phyloP scores from a whole-genome alignment of 1,140 invertebrate species.

The Aethina tumida region DNA sequence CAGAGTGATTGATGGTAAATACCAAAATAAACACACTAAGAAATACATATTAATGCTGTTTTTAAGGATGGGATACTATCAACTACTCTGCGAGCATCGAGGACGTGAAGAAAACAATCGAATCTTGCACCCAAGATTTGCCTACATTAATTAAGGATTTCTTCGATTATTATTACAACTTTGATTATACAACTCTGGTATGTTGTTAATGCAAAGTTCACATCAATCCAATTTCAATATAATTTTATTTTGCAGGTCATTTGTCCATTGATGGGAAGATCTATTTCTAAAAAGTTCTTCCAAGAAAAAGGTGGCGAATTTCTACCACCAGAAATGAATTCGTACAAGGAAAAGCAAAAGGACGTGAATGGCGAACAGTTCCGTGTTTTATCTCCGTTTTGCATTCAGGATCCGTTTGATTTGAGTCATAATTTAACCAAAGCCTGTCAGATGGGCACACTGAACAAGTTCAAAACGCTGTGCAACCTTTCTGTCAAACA shows the following conservation, averaged over 20 bases:
- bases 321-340: constrained; percentile 30
- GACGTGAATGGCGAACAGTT: constrained; percentile 23
- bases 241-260: constrained; percentile 26
- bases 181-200: constrained; percentile 27
- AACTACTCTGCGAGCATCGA: constrained; percentile 17
- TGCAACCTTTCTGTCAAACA: no score
- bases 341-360: constrained; percentile 26
- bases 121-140: constrained; percentile 13
- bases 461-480: constrained; percentile 25
- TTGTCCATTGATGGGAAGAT: constrained; percentile 32
- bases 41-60: constrained; percentile 6
- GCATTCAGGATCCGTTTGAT: constrained; percentile 41
- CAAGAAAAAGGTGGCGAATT: constrained; percentile 14
- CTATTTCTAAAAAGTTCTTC: constrained; percentile 29
- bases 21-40: constrained; percentile 6
- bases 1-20: constrained; percentile 24
- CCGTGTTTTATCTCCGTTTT: constrained; percentile 24
- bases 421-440: constrained; percentile 38
- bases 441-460: constrained; percentile 18
- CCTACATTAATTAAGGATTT: constrained; percentile 26
- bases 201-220: constrained; percentile 7
- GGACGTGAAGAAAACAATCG: constrained; percentile 17
- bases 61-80: constrained; percentile 32
- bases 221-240: background rate
- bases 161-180: constrained; percentile 29